Conservation (phyloP, 2,113 vertebrate genomes). For the Bubalus kerabau region DNA sequence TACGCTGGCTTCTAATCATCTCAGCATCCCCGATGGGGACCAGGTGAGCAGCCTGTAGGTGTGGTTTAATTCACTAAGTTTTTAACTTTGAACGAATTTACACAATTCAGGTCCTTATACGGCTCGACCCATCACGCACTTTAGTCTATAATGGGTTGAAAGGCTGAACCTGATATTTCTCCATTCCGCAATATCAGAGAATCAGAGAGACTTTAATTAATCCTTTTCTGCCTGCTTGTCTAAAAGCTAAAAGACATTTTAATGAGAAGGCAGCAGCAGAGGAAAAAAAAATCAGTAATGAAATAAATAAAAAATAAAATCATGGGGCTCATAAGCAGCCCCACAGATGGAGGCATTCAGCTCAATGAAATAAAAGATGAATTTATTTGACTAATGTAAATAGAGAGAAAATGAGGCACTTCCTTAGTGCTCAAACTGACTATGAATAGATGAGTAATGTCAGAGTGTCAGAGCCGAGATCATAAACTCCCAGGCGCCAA, state of each 20-base stretch:
- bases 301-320: conserved; percentile 55
- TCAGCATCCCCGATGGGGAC: not conserved
- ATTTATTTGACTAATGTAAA: conserved; percentile 44
- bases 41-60: not conserved
- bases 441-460: not conserved
- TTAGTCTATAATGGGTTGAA: too few species aligned
- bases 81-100: not conserved
- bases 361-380: conserved; percentile 46
- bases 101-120: rapidly evolving
- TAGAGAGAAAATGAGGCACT: conserved; percentile 31
- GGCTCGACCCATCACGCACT: rapidly evolving
- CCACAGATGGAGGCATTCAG: conserved; percentile 26
- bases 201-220: conserved; percentile 37
- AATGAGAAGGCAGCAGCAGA: conserved; percentile 14
- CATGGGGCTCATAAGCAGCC: not conserved
- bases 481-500: not conserved
- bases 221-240: not conserved
- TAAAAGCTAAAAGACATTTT: conserved; percentile 48
- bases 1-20: not conserved
- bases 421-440: not conserved
- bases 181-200: not conserved
- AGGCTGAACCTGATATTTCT: not conserved
- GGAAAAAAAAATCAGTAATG: conserved; percentile 10
- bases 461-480: not conserved
- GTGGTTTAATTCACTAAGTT: not conserved